Conservation (phyloP, 2,888 invertebrate genomes). For the Macrosiphum euphorbiae region DNA sequence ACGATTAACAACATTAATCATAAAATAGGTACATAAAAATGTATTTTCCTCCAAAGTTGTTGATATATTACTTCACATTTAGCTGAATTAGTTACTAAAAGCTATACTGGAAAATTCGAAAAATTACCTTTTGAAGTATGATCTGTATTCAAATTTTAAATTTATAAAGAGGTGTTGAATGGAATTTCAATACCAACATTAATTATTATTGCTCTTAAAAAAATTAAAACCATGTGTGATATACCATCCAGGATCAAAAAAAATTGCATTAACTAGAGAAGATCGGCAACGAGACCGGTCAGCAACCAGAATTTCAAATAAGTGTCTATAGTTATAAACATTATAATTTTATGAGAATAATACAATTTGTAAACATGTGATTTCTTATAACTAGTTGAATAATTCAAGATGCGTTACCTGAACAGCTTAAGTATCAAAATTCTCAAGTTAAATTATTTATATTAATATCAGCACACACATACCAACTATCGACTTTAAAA, state of each 20-base stretch:
- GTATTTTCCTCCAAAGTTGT: not conserved
- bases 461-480: not conserved
- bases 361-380: not conserved
- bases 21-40: not conserved
- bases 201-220: not conserved
- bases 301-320: not conserved
- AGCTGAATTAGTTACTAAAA: not conserved
- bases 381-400: not conserved
- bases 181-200: not conserved
- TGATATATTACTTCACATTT: not conserved
- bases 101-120: not conserved
- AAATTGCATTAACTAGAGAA: not conserved
- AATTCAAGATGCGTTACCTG: not conserved
- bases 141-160: not conserved
- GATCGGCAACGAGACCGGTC: not conserved
- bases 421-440: not conserved
- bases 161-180: not conserved
- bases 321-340: not conserved
- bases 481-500: slow-evolving; percentile 7
- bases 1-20: not conserved
- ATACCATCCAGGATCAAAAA: not conserved
- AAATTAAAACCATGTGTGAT: not conserved
- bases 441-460: slow-evolving; percentile 10
- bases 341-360: not conserved
- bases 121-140: not conserved